Conservation (phyloP, 2,797 vertebrate species). For the Cossypha niveicapilla region DNA sequence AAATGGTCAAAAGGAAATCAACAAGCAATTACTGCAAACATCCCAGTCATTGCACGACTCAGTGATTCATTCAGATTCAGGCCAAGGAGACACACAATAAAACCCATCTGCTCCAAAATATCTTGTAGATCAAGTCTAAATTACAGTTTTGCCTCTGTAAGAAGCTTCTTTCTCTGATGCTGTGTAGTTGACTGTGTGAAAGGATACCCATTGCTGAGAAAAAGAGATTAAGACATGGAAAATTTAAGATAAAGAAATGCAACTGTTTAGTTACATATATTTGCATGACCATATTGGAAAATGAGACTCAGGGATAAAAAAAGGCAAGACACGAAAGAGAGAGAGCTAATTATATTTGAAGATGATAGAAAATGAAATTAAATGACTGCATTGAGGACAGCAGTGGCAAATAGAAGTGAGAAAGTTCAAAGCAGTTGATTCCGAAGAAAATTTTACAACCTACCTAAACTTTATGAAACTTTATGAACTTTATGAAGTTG, state of each 20-base stretch:
- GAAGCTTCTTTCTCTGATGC: slow-evolving; percentile 1
- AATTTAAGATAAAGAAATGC: slow-evolving; percentile 52
- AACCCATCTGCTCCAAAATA: slow-evolving; percentile 41
- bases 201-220: not conserved
- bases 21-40: slow-evolving; percentile 46
- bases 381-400: not conserved
- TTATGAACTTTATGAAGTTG: not conserved
- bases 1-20: slow-evolving; percentile 52
- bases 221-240: slow-evolving; percentile 18
- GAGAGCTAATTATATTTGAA: slow-evolving; percentile 10
- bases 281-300: not conserved
- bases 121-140: slow-evolving; percentile 20
- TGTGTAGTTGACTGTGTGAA: not conserved
- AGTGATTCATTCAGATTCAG: slow-evolving; percentile 33
- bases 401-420: not conserved
- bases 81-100: slow-evolving; percentile 22
- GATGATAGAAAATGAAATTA: slow-evolving; percentile 14
- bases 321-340: not conserved
- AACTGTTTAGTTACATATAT: slow-evolving; percentile 12
- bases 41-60: not conserved
- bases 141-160: not conserved
- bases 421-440: not conserved
- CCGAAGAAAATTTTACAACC: not conserved
- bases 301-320: not conserved
- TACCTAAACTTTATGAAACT: not conserved